phyloP scores from a whole-genome alignment of 2,113 vertebrate species.

The Coturnix japonica region DNA sequence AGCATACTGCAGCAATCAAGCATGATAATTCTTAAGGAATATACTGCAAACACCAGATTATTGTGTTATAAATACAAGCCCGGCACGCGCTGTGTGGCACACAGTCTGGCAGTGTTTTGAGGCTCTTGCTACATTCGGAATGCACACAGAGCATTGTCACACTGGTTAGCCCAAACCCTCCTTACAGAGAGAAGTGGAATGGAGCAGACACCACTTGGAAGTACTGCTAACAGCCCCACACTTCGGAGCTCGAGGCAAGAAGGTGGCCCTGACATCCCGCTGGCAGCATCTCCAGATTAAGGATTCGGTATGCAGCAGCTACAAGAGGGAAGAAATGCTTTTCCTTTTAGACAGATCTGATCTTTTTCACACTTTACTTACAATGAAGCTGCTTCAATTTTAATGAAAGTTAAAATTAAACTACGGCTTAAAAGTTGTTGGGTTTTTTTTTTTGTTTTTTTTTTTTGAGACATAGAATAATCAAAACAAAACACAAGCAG shows the following conservation, averaged over 20 bases:
- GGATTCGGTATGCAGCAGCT: background rate
- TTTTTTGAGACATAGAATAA: background rate
- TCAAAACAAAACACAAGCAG: background rate
- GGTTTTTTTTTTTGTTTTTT: background rate
- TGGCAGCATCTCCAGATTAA: conserved; percentile 13
- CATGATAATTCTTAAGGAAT: background rate
- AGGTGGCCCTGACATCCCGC: conserved; percentile 1
- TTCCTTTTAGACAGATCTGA: background rate
- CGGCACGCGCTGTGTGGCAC: background rate
- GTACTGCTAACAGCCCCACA: background rate
- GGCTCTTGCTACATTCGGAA: background rate
- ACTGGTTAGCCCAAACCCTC: background rate
- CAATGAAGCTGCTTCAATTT: background rate
- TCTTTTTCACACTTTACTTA: background rate
- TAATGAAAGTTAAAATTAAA: background rate
- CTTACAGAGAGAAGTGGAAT: background rate
- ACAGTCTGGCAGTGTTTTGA: background rate
- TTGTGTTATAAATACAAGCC: background rate
- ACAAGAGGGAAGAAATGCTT: background rate
- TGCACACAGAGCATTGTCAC: background rate
- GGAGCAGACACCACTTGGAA: background rate
- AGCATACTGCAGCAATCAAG: conserved; percentile 11
- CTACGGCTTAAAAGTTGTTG: background rate
- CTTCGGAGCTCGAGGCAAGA: background rate
- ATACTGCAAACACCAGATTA: background rate